Base-by-base conservation (phyloP, 1,140 invertebrate species). In the Papilio aristodemus region DNA sequence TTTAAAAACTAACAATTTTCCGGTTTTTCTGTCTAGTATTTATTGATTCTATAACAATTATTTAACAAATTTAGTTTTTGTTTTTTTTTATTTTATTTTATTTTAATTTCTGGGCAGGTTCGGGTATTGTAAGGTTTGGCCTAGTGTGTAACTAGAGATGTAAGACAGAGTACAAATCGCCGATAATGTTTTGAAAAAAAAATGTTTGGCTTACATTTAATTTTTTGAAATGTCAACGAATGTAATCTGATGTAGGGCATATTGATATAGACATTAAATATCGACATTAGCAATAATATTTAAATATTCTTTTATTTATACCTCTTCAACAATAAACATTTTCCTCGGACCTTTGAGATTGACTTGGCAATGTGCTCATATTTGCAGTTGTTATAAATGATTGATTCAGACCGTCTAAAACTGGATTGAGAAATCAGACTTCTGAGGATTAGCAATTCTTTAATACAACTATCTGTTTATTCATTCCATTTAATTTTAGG, bases 251-350 rank as follows among this genome's bases (percentile, higher is more conserved):
- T 79, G 90, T 91, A 91, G 91, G 86, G 78, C 85, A 91, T 91
- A 92, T 87, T 90, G 86, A 91, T 88, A 87, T 90, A 89, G 86
- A 83, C 87, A 89, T 92, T 91, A 91, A 92, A 90, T 90, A 90
- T 88, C 90, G 86, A 91, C 84, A 87, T 90, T 92, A 92, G 91
- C 91, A 92, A 92, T 92, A 92, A 92, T 92, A 89, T 80, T 84
- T 87, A 85, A 88, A 90, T 89, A 90, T 80, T 91, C 83, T 91
- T 91, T 86, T 81, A 87, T 91, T 91, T 92, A 66, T n/a, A 66
- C 25, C 63, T 50, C 13, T 14, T 32, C 14, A 43, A 46, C 17
- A 10, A 17, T 4, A 2, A 22, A 50, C 2, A 32, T 32, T 17
- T 50, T 17, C 46, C 22, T 54, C 22, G 46, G 1, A 25, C 19